Base-by-base conservation (phyloP, 2,797 vertebrate species). In the Rhodeus uyekii region DNA sequence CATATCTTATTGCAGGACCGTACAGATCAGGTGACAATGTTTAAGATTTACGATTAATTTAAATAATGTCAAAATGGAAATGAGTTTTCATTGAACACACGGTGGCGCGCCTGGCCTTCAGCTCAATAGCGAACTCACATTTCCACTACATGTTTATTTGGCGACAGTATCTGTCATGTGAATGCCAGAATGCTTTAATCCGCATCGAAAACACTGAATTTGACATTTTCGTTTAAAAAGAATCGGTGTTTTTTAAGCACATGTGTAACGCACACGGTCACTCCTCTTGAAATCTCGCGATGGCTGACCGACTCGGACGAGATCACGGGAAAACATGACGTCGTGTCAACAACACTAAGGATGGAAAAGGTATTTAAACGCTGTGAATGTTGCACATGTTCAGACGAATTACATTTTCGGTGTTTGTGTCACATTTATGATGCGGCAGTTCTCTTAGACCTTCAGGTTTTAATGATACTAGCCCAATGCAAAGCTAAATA, bases 341-440 rank as follows among this genome's bases (percentile, higher is more conserved):
- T 83, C n/a, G 91, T 91, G 92, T 92, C 90, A 92, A 91, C 92
- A 93, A 90, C 89, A 88, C 78, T 84, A 87, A 89, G 68, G n/a
- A 10, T 69, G 2, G 38, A 65, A 67, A 76, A 86, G 86, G 86
- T 87, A 87, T 82, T 63, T 82, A 46, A 38, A 38, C 50, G 42
- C 36, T 19, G 1, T 32, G 9, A 76, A n/a, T 48, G 60, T 8
- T 58, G 13, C n/a, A 34, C 27, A 36, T 3, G 34, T 63, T 50
- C 1, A 14, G 19, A 10, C 50, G 5, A 32, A 10, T 19, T 12
- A 1, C 29, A 27, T n/a, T 69, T 53, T 72, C 19, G 24, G 29
- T 67, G 27, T 32, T 79, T 76, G 22, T 46, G 8, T 7, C 42
- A 14, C 9, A 10, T 8, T 4, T 1, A 0, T 22, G 38, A 22